phyloP scores from a whole-genome alignment of 2,113 vertebrate genomes.

The Heloderma charlesbogerti region DNA sequence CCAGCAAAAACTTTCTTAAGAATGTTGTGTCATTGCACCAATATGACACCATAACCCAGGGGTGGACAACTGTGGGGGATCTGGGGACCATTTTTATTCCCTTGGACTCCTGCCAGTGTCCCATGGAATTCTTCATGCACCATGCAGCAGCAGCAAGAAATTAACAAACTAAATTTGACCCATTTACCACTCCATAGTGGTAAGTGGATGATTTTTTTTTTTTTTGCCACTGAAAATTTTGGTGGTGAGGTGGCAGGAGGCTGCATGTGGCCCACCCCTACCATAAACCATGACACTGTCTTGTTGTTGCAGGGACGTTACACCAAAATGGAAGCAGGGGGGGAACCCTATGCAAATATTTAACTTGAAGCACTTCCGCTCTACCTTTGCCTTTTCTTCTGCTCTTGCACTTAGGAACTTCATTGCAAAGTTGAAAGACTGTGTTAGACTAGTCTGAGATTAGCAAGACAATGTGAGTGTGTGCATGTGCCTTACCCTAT shows the following conservation, averaged over 20 bases:
- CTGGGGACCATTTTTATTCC: too few relatives aligned
- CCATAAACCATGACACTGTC: background rate
- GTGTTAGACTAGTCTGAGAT: background rate
- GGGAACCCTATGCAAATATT: background rate
- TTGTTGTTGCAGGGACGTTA: background rate
- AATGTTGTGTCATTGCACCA: background rate
- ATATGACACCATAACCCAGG: background rate
- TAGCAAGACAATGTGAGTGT: background rate
- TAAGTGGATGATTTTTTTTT: too few relatives aligned
- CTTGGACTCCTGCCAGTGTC: too few relatives aligned
- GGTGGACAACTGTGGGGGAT: too few relatives aligned
- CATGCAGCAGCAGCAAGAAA: too few relatives aligned
- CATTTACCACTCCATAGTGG: too few relatives aligned
- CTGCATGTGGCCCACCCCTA: background rate
- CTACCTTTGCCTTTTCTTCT: background rate
- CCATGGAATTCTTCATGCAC: too few relatives aligned
- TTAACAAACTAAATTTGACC: too few relatives aligned
- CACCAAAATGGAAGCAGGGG: background rate
- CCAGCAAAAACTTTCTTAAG: background rate
- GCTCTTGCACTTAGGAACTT: background rate
- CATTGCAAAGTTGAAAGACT: background rate
- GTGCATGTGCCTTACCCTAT: background rate
- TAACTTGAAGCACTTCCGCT: background rate
- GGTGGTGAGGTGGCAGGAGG: too few relatives aligned
- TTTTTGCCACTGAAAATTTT: too few relatives aligned